A percentile compares a stretch with the other conserved stretches of the same genome.
Conservation (phyloP, 2,113 vertebrate species). For the Perccottus glenii region DNA sequence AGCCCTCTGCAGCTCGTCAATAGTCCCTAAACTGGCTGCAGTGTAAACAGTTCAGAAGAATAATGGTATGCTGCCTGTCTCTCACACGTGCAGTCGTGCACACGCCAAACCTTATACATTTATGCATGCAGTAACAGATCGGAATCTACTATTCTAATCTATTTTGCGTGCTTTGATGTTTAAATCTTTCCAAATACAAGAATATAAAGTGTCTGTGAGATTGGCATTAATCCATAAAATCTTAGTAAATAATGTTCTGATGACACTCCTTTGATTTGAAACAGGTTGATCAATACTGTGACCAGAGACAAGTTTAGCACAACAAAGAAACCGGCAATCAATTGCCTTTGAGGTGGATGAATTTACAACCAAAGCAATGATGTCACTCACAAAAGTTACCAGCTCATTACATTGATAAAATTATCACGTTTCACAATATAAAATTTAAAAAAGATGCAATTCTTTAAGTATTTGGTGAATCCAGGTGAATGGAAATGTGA, state of each 20-base stretch:
- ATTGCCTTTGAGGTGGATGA: conserved; percentile 15
- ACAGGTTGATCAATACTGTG: conserved; percentile 29
- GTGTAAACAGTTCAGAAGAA: conserved; percentile 53
- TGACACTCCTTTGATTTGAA: conserved; percentile 14
- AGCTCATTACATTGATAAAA: too few relatives aligned
- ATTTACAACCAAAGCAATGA: conserved; percentile 10
- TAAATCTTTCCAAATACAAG: background rate
- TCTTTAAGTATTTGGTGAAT: too few relatives aligned
- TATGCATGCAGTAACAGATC: conserved; percentile 41
- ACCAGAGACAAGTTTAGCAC: conserved; percentile 27
- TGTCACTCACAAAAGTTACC: background rate
- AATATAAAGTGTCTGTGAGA: background rate
- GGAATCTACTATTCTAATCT: conserved; percentile 13
- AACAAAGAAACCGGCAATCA: conserved; percentile 3
- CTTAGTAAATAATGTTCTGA: background rate
- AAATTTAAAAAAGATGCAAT: too few relatives aligned
- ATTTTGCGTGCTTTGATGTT: background rate
- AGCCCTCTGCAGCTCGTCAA: conserved; percentile 63
- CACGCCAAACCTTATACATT: conserved; percentile 34
- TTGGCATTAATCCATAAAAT: background rate
- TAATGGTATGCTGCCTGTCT: conserved; percentile 31
- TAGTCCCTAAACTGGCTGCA: conserved; percentile 63
- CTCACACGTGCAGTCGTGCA: conserved; percentile 4
- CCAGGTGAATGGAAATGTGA: too few relatives aligned
- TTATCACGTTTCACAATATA: too few relatives aligned